Conservation (phyloP, 1,140 invertebrate genomes). For the Diprion similis region DNA sequence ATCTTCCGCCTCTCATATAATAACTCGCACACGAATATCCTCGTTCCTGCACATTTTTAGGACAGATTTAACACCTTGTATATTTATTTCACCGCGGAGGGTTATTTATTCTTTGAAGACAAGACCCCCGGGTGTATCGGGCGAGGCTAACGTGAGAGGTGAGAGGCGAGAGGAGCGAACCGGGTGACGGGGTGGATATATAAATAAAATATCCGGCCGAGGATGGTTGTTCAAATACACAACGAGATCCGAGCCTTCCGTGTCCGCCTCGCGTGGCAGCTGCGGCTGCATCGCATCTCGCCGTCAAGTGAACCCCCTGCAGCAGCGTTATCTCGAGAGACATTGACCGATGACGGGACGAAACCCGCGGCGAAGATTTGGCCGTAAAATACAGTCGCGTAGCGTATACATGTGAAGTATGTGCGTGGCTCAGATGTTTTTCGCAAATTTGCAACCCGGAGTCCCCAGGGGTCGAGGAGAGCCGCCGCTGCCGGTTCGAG, state of each 20-base stretch:
- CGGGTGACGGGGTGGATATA: neutral
- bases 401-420: neutral
- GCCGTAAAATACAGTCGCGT: neutral
- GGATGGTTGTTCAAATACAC: neutral
- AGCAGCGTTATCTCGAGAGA: neutral
- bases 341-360: constrained; percentile 1
- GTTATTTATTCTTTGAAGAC: too few species aligned
- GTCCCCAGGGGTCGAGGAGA: neutral
- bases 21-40: too few species aligned
- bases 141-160: too few species aligned
- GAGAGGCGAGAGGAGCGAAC: too few species aligned
- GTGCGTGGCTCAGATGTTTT: neutral
- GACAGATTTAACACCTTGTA: too few species aligned
- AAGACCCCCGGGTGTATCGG: too few species aligned
- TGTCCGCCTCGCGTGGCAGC: neutral
- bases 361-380: neutral
- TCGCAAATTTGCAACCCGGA: neutral
- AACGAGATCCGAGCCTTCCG: neutral
- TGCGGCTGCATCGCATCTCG: too few species aligned
- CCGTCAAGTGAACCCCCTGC: too few species aligned
- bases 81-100: too few species aligned
- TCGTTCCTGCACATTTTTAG: too few species aligned
- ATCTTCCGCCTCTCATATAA: too few species aligned
- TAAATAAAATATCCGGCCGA: constrained; percentile 2
- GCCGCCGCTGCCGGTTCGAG: neutral